Evolutionary conservation across 2,888 invertebrate genomes (phyloP), one percentile per base, ranked within the genome.

Genomic region (Alsophila aescularia): DNA sequence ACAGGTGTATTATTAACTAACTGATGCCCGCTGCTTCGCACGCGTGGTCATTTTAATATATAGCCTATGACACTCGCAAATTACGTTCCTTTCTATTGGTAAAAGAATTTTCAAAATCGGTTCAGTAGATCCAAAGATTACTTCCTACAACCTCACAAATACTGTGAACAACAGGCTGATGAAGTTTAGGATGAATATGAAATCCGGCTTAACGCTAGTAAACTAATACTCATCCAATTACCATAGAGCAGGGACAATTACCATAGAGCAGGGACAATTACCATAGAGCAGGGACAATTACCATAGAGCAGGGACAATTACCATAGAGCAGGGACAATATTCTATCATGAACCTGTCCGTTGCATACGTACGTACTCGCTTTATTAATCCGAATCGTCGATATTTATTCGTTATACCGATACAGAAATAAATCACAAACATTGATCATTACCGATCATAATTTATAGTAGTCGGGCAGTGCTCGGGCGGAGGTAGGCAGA

Each of bases 391-490:
- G 67, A 75, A 75, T 79, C 67, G 66, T 58, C 69, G 64, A 67
- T 79, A 75, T 79, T 77, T 77, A 79, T 79, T 73, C 12, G 21
- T 15, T 29, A 12, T 40, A 21, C 72, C 77, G 84, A 85, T 87
- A 81, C 86, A 83, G 7, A 83, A 73, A 89, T 90, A 88, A 89
- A 90, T 90, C 89, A 88, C 70, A 70, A 64, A 77, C 70, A 73
- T 74, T 77, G 87, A 87, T 88, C 88, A 87, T 88, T 88, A 86
- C 86, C 75, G 81, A 82, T 81, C 79, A 80, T 88, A 83, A 89
- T 88, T 87, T 88, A 89, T 87, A 82, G 85, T 80, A 81, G 79
- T 81, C 73, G 75, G 72, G 64, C 74, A 69, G 71, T 69, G 74
- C 66, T 65, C 66, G 53, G 62, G 63, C 64, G 67, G 64, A 61